Percentiles rank a stretch among this genome's conserved stretches.
These are phyloP conservation scores for human (Homo sapiens) DNA, from an alignment of 2,113 vertebrate genomes.

Conservation along the genomic window GRCh38 chr7:54967001-54967500, in stretches of 20 bases:
- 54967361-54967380: neutral
- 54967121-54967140: neutral
- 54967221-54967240: neutral
- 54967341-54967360: neutral
- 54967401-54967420: neutral
- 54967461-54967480: neutral
- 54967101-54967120: neutral
- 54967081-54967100: neutral
- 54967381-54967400: neutral
- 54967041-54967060: neutral
- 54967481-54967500: neutral
- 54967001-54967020: neutral
- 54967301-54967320: neutral
- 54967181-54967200: neutral
- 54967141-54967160: neutral
- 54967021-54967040: neutral
- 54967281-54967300: neutral
- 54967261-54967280: slow-evolving; percentile 12
- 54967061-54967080: neutral
- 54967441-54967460: neutral
- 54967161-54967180: slow-evolving; percentile 37
- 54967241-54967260: slow-evolving; percentile 24
- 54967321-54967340: neutral
- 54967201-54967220: slow-evolving; percentile 20
- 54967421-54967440: neutral